Evolutionary conservation across 2,888 invertebrate species (phyloP).

Genomic region (Slavum lentiscoides): DNA sequence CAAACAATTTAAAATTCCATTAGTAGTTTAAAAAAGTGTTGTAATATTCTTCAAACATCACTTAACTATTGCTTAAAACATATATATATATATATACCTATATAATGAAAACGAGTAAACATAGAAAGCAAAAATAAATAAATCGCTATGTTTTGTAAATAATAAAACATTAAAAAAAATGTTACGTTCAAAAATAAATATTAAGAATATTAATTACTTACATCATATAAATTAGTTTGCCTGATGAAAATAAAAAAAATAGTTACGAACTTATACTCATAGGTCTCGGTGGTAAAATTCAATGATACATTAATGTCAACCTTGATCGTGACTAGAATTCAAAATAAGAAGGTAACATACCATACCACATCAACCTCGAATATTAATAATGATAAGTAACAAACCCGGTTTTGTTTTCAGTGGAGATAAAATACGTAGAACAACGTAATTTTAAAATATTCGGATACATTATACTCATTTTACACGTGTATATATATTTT

Average conservation of each 20-base stretch:
- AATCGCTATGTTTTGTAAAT: background rate
- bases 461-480: background rate
- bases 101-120: background rate
- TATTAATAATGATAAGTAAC: constrained; percentile 6
- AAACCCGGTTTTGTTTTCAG: constrained; percentile 10
- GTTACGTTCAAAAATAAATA: background rate
- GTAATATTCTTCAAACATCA: background rate
- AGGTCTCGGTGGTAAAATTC: background rate
- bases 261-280: background rate
- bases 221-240: background rate
- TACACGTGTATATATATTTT: too few species aligned
- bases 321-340: constrained; percentile 42
- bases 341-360: constrained; percentile 24
- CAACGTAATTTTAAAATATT: background rate
- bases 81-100: too few species aligned
- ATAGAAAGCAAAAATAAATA: background rate
- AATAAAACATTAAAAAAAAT: background rate
- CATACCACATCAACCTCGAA: constrained; percentile 16
- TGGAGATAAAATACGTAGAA: background rate
- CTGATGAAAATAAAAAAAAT: background rate
- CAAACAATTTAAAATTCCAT: constrained; percentile 16
- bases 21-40: constrained; percentile 2
- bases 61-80: background rate
- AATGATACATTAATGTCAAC: background rate
- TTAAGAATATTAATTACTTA: constrained; percentile 7